Base-by-base conservation (phyloP, 2,888 invertebrate species). In the Phengaris arion region DNA sequence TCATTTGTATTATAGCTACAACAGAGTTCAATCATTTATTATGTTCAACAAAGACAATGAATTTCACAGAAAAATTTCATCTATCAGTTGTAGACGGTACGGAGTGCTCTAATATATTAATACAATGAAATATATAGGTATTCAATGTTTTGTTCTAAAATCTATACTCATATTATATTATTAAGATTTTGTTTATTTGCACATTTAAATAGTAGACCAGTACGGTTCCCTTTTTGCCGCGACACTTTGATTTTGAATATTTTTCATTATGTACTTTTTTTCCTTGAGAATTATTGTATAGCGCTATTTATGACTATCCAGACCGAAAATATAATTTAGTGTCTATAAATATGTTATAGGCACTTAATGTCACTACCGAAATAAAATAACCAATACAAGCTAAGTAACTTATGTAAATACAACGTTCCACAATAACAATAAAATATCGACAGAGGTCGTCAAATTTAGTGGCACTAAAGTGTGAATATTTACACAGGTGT, bases 391-490 rank as follows among this genome's bases (percentile, higher is more conserved):
- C 64, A 64, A 64, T 59, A 22, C 64, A 64, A 35, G 10, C 64
- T 64, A 45, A 64, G 64, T 64, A 15, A 45, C 64, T 64, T 45
- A 64, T 64, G 64, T 64, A 35, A 64, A 64, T 64, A 64, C 13
- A 64, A 35, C 64, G 35, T 6, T 15, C 35, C 48, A 48, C 51
- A 15, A 70, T 70, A 70, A 51, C 70, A 70, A 70, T 22, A 70
- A 70, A 70, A 52, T 70, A 51, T 70, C 15, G 15, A 70, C 70
- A 52, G 2, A 6, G 48, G 52, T 70, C 70, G 70, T 70, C 70
- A 70, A 70, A 70, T 70, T 70, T 70, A 70, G 51, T 70, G 52
- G 52, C 70, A 70, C 69, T 69, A 48, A 69, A 69, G n/a, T 48
- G 48, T 22, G 48, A 69, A 69, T 69, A 69, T n/a, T 59, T 35